Percentiles rank a stretch among this genome's conserved stretches.
Conservation (phyloP, 1,140 invertebrate species). For the Drosophila azteca region DNA sequence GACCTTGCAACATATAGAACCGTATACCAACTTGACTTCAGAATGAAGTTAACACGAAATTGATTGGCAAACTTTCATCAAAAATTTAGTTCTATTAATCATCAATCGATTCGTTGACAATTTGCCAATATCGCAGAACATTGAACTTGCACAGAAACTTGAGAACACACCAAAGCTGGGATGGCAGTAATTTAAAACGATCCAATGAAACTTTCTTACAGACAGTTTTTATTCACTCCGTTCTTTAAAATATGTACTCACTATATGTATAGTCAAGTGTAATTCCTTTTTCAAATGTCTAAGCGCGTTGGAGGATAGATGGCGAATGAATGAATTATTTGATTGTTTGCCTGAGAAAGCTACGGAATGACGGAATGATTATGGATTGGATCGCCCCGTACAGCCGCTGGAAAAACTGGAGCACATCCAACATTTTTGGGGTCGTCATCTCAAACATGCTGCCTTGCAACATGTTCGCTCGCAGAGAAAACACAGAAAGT, state of each 20-base stretch:
- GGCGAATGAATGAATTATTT: slow-evolving; percentile 41
- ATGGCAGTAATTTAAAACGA: slow-evolving; percentile 32
- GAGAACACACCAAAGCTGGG: slow-evolving; percentile 26
- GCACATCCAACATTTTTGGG: slow-evolving; percentile 17
- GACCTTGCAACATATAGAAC: slow-evolving; percentile 35
- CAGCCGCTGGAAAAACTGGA: slow-evolving; percentile 21
- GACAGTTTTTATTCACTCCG: slow-evolving; percentile 11
- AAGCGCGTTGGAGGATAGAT: slow-evolving; percentile 47
- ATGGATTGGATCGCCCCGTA: slow-evolving; percentile 30
- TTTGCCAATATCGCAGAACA: slow-evolving; percentile 26
- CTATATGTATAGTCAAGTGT: slow-evolving; percentile 22
- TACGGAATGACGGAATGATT: slow-evolving; percentile 31
- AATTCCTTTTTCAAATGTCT: slow-evolving; percentile 32
- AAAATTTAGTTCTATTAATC: slow-evolving; percentile 71
- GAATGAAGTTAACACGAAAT: slow-evolving; percentile 12
- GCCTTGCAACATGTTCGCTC: slow-evolving; percentile 60
- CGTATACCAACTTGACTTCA: neutral
- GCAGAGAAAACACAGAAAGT: slow-evolving; percentile 27
- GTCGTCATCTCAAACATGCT: slow-evolving; percentile 37
- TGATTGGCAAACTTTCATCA: slow-evolving; percentile 31
- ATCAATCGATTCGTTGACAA: slow-evolving; percentile 18
- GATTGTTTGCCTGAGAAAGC: neutral
- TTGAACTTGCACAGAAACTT: slow-evolving; percentile 53
- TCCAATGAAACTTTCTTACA: neutral
- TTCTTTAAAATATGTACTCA: slow-evolving; percentile 47